Percentiles rank a stretch among this genome's conserved stretches.
phyloP scores from a whole-genome alignment of 2,888 invertebrate genomes.

The Agrotis ipsilon region DNA sequence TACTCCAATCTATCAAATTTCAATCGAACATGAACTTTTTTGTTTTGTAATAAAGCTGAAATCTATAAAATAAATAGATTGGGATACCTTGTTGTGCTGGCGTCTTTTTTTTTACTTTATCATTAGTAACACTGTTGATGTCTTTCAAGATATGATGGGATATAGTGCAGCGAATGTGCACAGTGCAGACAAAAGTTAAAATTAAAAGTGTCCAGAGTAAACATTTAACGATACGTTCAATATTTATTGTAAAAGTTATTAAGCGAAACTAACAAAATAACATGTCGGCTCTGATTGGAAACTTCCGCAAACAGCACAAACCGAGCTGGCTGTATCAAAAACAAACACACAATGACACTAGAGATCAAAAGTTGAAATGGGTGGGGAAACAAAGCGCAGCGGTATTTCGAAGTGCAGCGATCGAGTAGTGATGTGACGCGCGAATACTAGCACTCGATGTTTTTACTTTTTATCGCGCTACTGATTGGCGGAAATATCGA shows the following conservation, averaged over 20 bases:
- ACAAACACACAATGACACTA: slow-evolving; percentile 63
- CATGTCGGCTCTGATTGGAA: slow-evolving; percentile 45
- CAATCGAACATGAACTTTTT: no score
- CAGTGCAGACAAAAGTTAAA: slow-evolving; percentile 4
- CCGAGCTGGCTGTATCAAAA: slow-evolving; percentile 59
- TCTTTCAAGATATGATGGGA: no score
- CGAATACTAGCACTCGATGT: slow-evolving; percentile 27
- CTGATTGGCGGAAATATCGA: slow-evolving; percentile 2
- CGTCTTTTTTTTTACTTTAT: no score
- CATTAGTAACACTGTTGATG: no score
- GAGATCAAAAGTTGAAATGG: slow-evolving; percentile 67
- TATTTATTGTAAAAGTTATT: slow-evolving; percentile 11
- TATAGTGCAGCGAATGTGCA: neutral
- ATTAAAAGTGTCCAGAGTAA: neutral
- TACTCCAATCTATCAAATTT: no score
- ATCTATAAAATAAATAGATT: no score
- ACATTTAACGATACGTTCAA: slow-evolving; percentile 15
- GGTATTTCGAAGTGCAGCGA: slow-evolving; percentile 51
- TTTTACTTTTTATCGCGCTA: slow-evolving; percentile 30
- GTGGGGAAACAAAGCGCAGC: slow-evolving; percentile 61
- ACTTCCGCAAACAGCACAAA: slow-evolving; percentile 58
- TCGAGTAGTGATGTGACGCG: slow-evolving; percentile 50
- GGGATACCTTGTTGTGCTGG: no score
- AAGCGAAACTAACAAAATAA: slow-evolving; percentile 30
- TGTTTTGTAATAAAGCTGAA: no score